These are phyloP conservation scores for Rhea pennata DNA, from an alignment of 2,113 vertebrate genomes.

Conservation along the genomic window DNA sequence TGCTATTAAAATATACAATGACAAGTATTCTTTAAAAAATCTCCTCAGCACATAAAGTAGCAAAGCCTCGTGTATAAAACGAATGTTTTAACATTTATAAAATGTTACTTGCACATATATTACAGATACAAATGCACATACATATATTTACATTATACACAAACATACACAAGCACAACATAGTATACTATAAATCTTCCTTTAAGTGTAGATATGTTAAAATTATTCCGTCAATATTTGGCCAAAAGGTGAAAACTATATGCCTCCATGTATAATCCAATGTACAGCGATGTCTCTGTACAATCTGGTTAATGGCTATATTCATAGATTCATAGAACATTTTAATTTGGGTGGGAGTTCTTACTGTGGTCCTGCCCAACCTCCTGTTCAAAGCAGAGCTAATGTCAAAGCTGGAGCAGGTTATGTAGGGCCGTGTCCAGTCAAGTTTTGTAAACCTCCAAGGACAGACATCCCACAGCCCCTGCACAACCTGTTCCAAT, in stretches of 20 bases:
- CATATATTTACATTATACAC: not conserved
- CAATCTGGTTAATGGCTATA: not conserved
- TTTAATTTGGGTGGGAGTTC: not conserved
- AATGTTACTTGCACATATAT: rapidly evolving
- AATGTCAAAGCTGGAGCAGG: not conserved
- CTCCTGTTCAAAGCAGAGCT: not conserved
- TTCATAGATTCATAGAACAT: not conserved
- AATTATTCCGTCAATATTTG: not conserved
- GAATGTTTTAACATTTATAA: not conserved
- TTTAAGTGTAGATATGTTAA: not conserved
- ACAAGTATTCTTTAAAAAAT: not conserved
- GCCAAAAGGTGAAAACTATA: not conserved
- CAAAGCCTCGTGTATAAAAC: not conserved
- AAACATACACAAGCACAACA: not conserved
- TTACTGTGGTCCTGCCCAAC: not conserved
- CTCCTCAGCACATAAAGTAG: not conserved
- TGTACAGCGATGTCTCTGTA: not conserved
- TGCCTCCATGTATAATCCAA: not conserved
- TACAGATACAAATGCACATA: not conserved
- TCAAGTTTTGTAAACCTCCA: not conserved
- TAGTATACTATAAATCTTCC: not conserved
- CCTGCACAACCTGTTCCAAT: not conserved
- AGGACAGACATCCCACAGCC: not conserved
- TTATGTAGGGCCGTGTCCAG: not conserved
- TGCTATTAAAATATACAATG: not conserved